These are phyloP conservation scores for Rhingia rostrata DNA, from an alignment of 2,888 invertebrate species.

Conservation along the genomic window DNA sequence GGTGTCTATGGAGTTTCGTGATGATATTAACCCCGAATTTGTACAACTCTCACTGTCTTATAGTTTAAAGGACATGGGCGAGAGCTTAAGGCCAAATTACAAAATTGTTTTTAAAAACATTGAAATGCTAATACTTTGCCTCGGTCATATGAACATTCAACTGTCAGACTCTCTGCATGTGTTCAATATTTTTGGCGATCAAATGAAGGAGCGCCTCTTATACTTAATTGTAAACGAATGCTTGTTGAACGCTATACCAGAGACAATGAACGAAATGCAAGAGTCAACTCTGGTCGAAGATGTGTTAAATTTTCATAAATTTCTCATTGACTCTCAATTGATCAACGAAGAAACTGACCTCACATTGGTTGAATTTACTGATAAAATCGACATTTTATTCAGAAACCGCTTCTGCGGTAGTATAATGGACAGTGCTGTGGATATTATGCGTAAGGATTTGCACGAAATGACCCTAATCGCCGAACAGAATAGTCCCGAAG, in stretches of 20 bases:
- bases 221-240: conserved; percentile 89
- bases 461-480: conserved; percentile 88
- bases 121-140: conserved; percentile 78
- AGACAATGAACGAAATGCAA: conserved; percentile 88
- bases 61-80: conserved; percentile 77
- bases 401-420: conserved; percentile 90
- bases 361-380: conserved; percentile 87
- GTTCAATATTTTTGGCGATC: conserved; percentile 84
- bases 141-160: conserved; percentile 80
- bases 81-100: conserved; percentile 80
- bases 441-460: conserved; percentile 91
- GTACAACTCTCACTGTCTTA: conserved; percentile 80
- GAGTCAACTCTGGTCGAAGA: conserved; percentile 87
- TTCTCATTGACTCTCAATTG: conserved; percentile 86
- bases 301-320: conserved; percentile 87
- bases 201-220: conserved; percentile 86
- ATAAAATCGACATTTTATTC: conserved; percentile 89
- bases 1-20: conserved; percentile 79
- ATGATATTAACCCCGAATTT: conserved; percentile 76
- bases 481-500: conserved; percentile 80
- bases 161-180: conserved; percentile 79
- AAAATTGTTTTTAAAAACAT: conserved; percentile 80
- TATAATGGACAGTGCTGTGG: conserved; percentile 87
- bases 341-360: conserved; percentile 83
- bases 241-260: conserved; percentile 90